Base-by-base conservation (phyloP, 2,888 invertebrate species). In the Nephrotoma guestfalica region DNA sequence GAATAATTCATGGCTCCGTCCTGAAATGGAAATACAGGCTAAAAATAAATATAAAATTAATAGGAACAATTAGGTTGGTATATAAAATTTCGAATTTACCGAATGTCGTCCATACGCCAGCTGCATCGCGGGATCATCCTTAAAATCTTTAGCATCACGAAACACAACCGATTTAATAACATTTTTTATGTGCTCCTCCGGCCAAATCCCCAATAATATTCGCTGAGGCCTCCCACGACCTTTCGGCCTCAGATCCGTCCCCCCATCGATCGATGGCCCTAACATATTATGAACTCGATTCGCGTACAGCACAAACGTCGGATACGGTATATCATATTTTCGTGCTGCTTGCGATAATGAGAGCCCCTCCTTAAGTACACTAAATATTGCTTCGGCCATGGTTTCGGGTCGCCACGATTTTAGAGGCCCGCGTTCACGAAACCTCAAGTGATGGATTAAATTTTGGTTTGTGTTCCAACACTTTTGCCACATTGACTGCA, bases 401-500 rank as follows among this genome's bases (percentile, higher is more conserved):
- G 97, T 97, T 91, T 97, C 97, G 3, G 97, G 97, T 86, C 97
- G 93, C 97, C 97, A 97, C 87, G 97, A 97, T 91, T 97, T 97
- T 87, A 97, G 93, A 0, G 97, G 97, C 2, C 97, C 97, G 87
- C 97, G 94, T 92, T 97, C 97, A 86, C 97, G 95, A 93, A 97
- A 97, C 89, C 97, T 94, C 90, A 97, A 92, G 91, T 97, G 97
- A 92, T 97, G 97, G 89, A 97, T 96, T 90, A 97, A 93, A 90
- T 96, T 96, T 92, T 97, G 97, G 92, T 97, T 97, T 89, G 97
- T 97, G 92, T 96, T 97, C 97, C 97, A 97, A 92, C 97, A 97
- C 92, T 97, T 97, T 92, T 97, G 97, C 97, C 97, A 97, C 95
- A 97, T 96, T 87, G 96, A 97, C 92, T 97, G 97, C 91, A 97